These are phyloP conservation scores for Chlorocebus sabaeus DNA, from an alignment of 2,113 vertebrate genomes.

Conservation along the genomic window DNA sequence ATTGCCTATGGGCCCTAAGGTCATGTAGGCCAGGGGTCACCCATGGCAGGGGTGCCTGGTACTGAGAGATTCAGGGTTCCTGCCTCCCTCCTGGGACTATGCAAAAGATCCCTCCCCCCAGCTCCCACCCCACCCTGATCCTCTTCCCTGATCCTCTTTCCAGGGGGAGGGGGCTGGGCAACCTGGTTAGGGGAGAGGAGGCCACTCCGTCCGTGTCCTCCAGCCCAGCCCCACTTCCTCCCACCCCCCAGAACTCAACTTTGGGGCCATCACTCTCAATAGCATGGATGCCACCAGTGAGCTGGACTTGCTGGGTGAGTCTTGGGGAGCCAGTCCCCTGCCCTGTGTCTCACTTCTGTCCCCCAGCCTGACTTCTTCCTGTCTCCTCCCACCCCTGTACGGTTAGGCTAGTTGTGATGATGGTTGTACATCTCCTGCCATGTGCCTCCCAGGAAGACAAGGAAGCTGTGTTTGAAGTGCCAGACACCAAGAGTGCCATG, in stretches of 20 bases:
- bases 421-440: not conserved
- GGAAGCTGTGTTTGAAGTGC: slow-evolving; percentile 95
- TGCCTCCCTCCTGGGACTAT: not conserved
- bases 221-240: not conserved
- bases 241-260: slow-evolving; percentile 86
- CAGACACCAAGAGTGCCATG: slow-evolving; percentile 90
- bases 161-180: not conserved
- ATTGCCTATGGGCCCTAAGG: not conserved
- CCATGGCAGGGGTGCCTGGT: fast-evolving
- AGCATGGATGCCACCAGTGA: slow-evolving; percentile 96
- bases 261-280: slow-evolving; percentile 92
- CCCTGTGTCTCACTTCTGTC: not conserved
- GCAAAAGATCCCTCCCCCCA: not conserved
- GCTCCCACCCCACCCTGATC: not conserved
- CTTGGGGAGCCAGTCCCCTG: not conserved
- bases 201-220: not conserved
- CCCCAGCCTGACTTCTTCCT: not conserved
- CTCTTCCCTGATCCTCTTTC: not conserved
- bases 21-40: not conserved
- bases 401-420: too few relatives aligned
- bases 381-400: not conserved
- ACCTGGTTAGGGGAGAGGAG: not conserved
- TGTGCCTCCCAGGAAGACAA: slow-evolving; percentile 91
- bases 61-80: not conserved
- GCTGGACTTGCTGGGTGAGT: slow-evolving; percentile 94